Base-by-base conservation (phyloP, 2,888 invertebrate species). In the Ichneumoninae sp. region DNA sequence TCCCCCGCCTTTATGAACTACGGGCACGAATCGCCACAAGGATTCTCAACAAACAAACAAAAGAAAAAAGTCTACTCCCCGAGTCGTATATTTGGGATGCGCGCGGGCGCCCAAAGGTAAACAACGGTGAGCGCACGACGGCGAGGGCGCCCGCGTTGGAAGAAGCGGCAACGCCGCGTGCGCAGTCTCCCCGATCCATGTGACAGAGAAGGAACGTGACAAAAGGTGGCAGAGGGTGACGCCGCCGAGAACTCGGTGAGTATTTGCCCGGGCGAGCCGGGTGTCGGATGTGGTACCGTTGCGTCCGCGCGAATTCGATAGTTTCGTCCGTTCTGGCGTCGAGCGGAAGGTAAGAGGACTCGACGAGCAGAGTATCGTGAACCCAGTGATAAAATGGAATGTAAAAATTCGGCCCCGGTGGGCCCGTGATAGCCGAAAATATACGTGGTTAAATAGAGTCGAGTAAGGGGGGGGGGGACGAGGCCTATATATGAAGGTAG, bases 141-240 rank as follows among this genome's bases (percentile, higher is more conserved):
- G 33, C 4, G 22, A 10, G 10, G 13, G 22, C 57, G 54, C 54
- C 65, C 65, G 47, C 66, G 36, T 44, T 36, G 52, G 82, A 74
- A 88, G 87, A 90, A 79, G 73, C 86, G 92, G 92, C 92, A 92
- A 93, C 92, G 88, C 81, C 83, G 92, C 89, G 36, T 86, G 83
- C 71, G 78, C 76, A 74, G 47, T 83, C 85, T 54, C 74, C 65
- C 60, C 84, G 91, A 90, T 93, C 93, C 93, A 93, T 93, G 93
- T 93, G 94, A 93, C 92, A 91, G 91, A 93, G 91, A 91, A 91
- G 91, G 92, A 93, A 91, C 93, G 92, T 92, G 93, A 93, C 92
- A 92, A 92, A 92, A 92, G 92, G 92, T 92, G 92, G 92, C 89
- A 91, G 91, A 92, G 92, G 91, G 93, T 92, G 92, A 92, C 92